These are phyloP conservation scores for Lepidocolaptes lacrymiger DNA, from an alignment of 2,797 vertebrate species.

Conservation along the genomic window DNA sequence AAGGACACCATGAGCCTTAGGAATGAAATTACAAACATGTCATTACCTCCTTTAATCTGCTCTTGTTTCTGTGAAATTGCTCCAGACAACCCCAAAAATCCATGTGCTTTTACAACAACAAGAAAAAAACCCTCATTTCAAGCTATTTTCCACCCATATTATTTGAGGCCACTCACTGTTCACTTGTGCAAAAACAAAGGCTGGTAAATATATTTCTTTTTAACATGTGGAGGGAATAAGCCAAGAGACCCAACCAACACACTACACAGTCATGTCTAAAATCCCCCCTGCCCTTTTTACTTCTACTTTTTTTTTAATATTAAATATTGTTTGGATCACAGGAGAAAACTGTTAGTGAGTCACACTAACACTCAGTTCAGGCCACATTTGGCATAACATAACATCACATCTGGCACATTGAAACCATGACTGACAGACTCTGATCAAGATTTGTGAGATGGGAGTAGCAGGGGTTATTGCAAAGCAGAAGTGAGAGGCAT, in stretches of 20 bases:
- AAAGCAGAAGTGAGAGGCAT: slow-evolving; percentile 4
- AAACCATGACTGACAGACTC: slow-evolving; percentile 12
- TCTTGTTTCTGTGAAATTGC: slow-evolving; percentile 64
- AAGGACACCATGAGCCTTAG: slow-evolving; percentile 53
- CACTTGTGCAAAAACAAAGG: not conserved
- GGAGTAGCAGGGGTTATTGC: not conserved
- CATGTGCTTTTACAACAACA: not conserved
- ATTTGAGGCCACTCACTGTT: not conserved
- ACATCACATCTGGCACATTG: slow-evolving; percentile 24
- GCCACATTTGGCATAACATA: not conserved
- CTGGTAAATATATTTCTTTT: not conserved
- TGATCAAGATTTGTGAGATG: not conserved
- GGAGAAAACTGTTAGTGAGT: not conserved
- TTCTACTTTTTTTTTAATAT: not conserved
- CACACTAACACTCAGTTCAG: not conserved
- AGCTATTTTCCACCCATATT: slow-evolving; percentile 5
- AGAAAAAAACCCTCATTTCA: not conserved
- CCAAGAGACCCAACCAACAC: not conserved
- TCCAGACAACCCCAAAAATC: slow-evolving; percentile 42
- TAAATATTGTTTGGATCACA: not conserved
- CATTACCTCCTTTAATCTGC: slow-evolving; percentile 61
- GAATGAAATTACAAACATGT: slow-evolving; percentile 62
- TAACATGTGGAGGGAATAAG: not conserved
- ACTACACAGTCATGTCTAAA: not conserved
- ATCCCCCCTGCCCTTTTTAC: rapidly evolving